Evolutionary conservation across 2,113 vertebrate species (phyloP), one percentile per base, ranked within the genome.

Genomic region (Corythoichthys haematopterus): DNA sequence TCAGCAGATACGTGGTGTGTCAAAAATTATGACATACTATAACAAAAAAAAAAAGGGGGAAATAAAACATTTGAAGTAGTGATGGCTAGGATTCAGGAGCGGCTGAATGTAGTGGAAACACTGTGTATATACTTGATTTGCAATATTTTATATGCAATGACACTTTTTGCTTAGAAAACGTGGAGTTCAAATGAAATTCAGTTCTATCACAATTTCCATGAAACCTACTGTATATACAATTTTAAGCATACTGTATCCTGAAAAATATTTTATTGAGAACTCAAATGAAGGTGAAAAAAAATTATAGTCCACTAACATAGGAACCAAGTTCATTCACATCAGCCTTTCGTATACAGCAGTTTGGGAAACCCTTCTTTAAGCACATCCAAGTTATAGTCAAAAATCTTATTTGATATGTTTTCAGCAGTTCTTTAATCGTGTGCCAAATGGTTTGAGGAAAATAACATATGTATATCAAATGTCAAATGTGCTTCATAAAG

Each of bases 401-500:
- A 43, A 37, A 43, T 45, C 6, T 10, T 20, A 10, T 13, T 43
- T 10, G 4, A 71, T 14, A 35, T 14, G 65, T 36, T 69, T 9
- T 40, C 6, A 47, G 40, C 47, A 68, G 28, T 48, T 51, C 38
- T 43, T 36, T 66, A 35, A 36, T 5, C 20, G 11, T n/a, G 14
- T 77, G 56, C 43, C 64, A 55, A 48, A 58, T 66, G 45, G 70
- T 67, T 55, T 36, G 64, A 6, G 35, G 28, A 15, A 70, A 75
- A 68, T 69, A 50, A 71, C 53, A 74, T 11, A 61, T 61, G 59
- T 13, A 61, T 73, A 80, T 78, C 66, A 63, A 64, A 68, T 68
- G 74, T 58, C 63, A 79, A 77, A 70, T 70, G 47, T 63, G 59
- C 8, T 50, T 5, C 59, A 62, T 56, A 57, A 57, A 33, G 36